These are phyloP conservation scores for Camponotus vicinus DNA, from an alignment of 1,140 invertebrate species.

Conservation along the genomic window DNA sequence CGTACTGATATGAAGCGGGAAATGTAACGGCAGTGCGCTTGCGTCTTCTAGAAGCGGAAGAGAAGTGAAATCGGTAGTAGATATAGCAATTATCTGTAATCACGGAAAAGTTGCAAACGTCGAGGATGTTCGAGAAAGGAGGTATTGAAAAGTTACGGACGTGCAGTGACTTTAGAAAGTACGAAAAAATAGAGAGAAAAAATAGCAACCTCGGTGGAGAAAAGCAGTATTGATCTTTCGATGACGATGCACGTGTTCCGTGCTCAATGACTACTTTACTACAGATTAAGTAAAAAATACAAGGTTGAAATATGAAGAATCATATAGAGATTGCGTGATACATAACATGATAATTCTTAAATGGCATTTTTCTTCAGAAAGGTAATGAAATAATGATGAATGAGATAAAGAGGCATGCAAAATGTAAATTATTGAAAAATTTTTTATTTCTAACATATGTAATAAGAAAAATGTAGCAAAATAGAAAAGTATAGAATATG, in stretches of 20 bases:
- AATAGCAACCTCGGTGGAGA: background rate
- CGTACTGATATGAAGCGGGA: background rate
- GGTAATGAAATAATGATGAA: no score
- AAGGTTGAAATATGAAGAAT: no score
- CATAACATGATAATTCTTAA: background rate
- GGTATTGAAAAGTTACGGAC: background rate
- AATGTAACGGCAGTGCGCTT: slow-evolving; percentile 7
- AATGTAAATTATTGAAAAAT: no score
- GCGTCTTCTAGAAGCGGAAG: slow-evolving; percentile 33
- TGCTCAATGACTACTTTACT: slow-evolving; percentile 4
- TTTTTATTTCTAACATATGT: no score
- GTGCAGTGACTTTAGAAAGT: slow-evolving; percentile 15
- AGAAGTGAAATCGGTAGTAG: background rate
- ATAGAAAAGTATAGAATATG: no score
- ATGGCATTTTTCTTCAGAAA: background rate
- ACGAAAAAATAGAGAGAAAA: slow-evolving; percentile 11
- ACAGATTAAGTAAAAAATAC: background rate
- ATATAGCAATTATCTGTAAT: background rate
- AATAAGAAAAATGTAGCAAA: no score
- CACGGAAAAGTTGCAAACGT: background rate
- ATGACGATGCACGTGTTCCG: background rate
- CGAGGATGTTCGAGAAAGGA: background rate
- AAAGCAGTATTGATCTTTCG: slow-evolving; percentile 29
- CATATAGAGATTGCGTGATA: background rate
- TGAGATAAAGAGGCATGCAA: no score